A percentile compares a stretch with the other conserved stretches of the same genome.
These are phyloP conservation scores for Drosophila melanica DNA, from an alignment of 1,140 invertebrate species.

Conservation along the genomic window DNA sequence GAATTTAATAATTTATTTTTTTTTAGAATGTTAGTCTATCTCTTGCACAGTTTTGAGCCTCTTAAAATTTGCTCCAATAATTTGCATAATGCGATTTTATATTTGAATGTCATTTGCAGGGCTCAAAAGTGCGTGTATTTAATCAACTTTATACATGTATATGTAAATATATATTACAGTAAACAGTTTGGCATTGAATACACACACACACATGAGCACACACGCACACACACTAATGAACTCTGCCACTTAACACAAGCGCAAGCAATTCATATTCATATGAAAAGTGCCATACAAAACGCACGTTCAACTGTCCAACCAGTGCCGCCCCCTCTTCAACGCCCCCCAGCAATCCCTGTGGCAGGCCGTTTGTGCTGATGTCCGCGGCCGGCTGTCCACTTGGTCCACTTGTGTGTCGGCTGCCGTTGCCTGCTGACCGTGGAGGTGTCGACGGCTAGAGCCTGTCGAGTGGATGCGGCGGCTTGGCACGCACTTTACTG, in stretches of 20 bases:
- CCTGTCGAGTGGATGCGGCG: slow-evolving; percentile 53
- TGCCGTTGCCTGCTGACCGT: slow-evolving; percentile 25
- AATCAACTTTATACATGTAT: slow-evolving; percentile 16
- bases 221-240: slow-evolving; percentile 44
- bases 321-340: neutral
- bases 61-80: slow-evolving; percentile 18
- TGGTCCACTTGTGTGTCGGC: slow-evolving; percentile 41
- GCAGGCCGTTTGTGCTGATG: slow-evolving; percentile 21
- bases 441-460: slow-evolving; percentile 57
- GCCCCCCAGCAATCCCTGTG: neutral
- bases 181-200: slow-evolving; percentile 13
- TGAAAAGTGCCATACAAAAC: slow-evolving; percentile 68
- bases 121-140: slow-evolving; percentile 35
- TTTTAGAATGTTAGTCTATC: neutral
- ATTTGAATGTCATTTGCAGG: slow-evolving; percentile 14
- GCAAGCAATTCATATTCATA: slow-evolving; percentile 81
- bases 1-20: neutral
- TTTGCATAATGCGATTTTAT: slow-evolving; percentile 42
- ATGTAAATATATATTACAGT: slow-evolving; percentile 20
- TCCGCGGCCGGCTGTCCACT: slow-evolving; percentile 37
- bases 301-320: slow-evolving; percentile 43
- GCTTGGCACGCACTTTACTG: slow-evolving; percentile 49
- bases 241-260: slow-evolving; percentile 74
- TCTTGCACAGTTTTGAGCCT: slow-evolving; percentile 4
- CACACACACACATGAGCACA: slow-evolving; percentile 6